A percentile compares a stretch with the other conserved stretches of the same genome.
Conservation (phyloP, 2,797 vertebrate species). For the Pseudochirops corinnae region DNA sequence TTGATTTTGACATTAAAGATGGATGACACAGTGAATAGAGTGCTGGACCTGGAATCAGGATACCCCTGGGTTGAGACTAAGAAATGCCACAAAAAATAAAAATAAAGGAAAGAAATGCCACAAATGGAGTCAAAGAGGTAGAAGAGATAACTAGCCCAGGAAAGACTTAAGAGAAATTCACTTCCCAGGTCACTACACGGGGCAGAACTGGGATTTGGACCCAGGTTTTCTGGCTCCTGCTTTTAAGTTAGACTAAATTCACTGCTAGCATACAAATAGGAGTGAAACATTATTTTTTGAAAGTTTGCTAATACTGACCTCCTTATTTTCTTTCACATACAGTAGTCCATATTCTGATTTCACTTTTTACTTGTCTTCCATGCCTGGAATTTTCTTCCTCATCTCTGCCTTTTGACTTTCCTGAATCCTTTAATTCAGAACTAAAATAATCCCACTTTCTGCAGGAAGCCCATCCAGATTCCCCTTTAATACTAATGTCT, state of each 20-base stretch:
- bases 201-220: not conserved
- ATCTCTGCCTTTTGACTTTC: not conserved
- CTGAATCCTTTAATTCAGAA: not conserved
- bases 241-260: not conserved
- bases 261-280: not conserved
- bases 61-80: no score
- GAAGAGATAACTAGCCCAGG: not conserved
- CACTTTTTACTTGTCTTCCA: not conserved
- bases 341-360: not conserved
- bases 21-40: not conserved
- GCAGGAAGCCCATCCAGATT: no score
- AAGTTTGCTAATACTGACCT: not conserved
- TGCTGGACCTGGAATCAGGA: not conserved
- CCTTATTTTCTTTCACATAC: not conserved
- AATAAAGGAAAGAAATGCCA: no score
- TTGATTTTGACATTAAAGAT: not conserved
- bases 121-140: not conserved
- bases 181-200: not conserved
- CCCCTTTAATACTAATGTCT: no score
- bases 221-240: not conserved
- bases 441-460: no score
- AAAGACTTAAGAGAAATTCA: not conserved
- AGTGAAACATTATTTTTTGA: not conserved
- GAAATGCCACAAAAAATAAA: no score
- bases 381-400: not conserved